A percentile compares a stretch with the other conserved stretches of the same genome.
Conservation (phyloP, 2,888 invertebrate genomes). For the Xylota segnis region DNA sequence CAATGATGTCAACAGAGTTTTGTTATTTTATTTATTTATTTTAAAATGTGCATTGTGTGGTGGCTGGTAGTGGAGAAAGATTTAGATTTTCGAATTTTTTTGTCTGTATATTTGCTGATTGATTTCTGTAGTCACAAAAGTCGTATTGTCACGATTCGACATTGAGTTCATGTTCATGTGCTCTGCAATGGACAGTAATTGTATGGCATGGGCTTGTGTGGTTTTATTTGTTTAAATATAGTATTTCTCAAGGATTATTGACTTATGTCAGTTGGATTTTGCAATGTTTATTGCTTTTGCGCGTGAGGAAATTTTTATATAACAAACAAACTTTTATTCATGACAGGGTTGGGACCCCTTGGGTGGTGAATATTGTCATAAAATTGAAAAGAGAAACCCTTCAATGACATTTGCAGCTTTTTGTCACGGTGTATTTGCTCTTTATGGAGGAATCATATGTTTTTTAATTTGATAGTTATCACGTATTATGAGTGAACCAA, state of each 20-base stretch:
- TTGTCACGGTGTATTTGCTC: not conserved
- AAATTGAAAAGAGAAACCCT: slow-evolving; percentile 16
- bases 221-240: slow-evolving; percentile 15
- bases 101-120: slow-evolving; percentile 55
- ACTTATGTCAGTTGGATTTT: slow-evolving; percentile 33
- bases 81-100: slow-evolving; percentile 28
- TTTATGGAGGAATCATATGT: slow-evolving; percentile 27
- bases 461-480: slow-evolving; percentile 44
- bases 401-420: slow-evolving; percentile 2
- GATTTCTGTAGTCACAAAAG: slow-evolving; percentile 74
- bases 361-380: slow-evolving; percentile 12
- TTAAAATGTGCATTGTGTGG: slow-evolving; percentile 54
- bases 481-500: slow-evolving; percentile 59
- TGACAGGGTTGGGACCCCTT: slow-evolving; percentile 52
- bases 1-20: slow-evolving; percentile 72
- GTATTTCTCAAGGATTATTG: slow-evolving; percentile 60
- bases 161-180: slow-evolving; percentile 74
- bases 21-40: slow-evolving; percentile 55
- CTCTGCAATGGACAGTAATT: slow-evolving; percentile 67
- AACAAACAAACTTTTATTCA: slow-evolving; percentile 11
- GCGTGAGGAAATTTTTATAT: slow-evolving; percentile 35
- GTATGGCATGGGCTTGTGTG: slow-evolving; percentile 33
- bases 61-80: slow-evolving; percentile 29
- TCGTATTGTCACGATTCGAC: slow-evolving; percentile 75
- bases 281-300: slow-evolving; percentile 47